A percentile compares a stretch with the other conserved stretches of the same genome.
These are phyloP conservation scores for Chrysomallon squamiferum DNA, from an alignment of 1,140 invertebrate species.

Conservation along the genomic window DNA sequence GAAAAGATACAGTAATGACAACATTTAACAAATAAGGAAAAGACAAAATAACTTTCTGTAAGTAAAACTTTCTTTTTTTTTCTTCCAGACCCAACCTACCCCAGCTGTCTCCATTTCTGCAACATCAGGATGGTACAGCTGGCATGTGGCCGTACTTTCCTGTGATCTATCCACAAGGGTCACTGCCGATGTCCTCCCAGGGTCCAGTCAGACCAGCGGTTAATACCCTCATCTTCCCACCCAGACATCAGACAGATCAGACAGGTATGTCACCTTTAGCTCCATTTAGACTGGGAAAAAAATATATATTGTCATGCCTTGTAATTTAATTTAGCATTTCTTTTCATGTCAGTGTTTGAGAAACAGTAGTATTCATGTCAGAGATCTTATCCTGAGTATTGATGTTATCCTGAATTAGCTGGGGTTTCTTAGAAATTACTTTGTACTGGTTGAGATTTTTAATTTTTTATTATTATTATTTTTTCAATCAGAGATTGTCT, in stretches of 20 bases:
- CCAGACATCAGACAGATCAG: conserved; percentile 9
- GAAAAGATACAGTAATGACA: too few relatives aligned
- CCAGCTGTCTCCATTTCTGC: background rate
- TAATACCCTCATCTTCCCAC: conserved; percentile 15
- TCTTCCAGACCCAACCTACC: conserved; percentile 3
- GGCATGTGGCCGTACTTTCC: conserved; percentile 3
- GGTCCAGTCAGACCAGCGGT: background rate
- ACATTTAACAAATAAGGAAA: too few relatives aligned
- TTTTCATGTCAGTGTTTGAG: background rate
- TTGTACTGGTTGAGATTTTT: background rate
- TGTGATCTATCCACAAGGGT: background rate
- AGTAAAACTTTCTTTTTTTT: conserved; percentile 11
- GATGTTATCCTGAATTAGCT: background rate
- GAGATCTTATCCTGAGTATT: background rate
- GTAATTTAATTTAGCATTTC: background rate
- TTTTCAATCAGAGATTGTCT: too few relatives aligned
- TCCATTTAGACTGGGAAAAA: too few relatives aligned
- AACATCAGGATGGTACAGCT: conserved; percentile 3
- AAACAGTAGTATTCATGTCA: background rate
- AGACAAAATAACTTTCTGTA: too few relatives aligned
- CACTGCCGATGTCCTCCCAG: background rate
- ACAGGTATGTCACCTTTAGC: background rate
- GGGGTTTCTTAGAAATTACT: background rate
- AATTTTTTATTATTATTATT: too few relatives aligned
- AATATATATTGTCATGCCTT: background rate